Base-by-base conservation (phyloP, 2,888 invertebrate genomes). In the Nemapogon koenigi region DNA sequence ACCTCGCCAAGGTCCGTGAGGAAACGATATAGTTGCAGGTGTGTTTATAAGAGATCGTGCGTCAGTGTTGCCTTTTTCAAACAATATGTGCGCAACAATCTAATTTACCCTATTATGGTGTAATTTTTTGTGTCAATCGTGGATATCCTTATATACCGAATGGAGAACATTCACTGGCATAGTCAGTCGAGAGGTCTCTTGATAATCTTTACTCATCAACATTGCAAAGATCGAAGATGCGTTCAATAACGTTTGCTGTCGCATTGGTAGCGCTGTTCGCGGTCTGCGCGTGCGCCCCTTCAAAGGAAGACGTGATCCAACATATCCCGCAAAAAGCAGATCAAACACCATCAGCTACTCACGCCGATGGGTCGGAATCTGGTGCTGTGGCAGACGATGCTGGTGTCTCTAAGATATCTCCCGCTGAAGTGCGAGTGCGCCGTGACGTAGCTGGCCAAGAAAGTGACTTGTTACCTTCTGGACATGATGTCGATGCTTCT, bases 171-270 rank as follows among this genome's bases (percentile, higher is more conserved):
- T 14, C 16, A 25, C 26, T n/a, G 35, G 25, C 10, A n/a, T n/a
- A 35, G 19, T 30, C 38, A 30, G 38, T 18, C 28, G 28, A 28
- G 27, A 16, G 6, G 4, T 37, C 18, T 14, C 28, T 17, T 18
- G 11, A 3, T 16, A 2, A 27, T n/a, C 28, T 26, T 25, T 18
- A 6, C 26, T 35, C 41, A 46, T 55, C 75, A 76, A 70, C 52
- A 78, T 76, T 57, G 75, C 70, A 70, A 62, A 68, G 39, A 43
- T 68, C 41, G 55, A 59, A 51, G 65, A 78, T 78, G 78, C 73
- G 59, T 65, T 69, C 66, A 56, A 63, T 60, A 51, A 51, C 68
- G 31, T 75, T 71, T 52, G 55, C 58, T 62, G 69, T 67, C 65
- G 75, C 64, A 56, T 72, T 63, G 55, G 46, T 75, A 53, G 69